Evolutionary conservation across 2,113 vertebrate species (phyloP), one percentile per base, ranked within the genome.

Genomic region (Vicugna pacos): DNA sequence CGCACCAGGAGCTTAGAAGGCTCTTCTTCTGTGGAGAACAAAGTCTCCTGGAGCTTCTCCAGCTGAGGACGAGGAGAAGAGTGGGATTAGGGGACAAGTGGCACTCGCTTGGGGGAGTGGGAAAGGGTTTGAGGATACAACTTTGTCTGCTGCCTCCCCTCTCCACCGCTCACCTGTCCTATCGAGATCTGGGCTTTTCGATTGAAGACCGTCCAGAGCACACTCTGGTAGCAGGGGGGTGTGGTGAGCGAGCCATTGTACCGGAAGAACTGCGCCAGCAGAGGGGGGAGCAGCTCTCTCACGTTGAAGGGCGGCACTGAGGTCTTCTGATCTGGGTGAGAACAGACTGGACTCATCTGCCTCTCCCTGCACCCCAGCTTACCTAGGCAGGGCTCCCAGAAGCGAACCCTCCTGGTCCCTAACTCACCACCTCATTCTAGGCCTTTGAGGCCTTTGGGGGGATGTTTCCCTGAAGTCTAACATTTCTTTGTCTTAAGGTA

Each of bases 201-300:
- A 7, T 94, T 91, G 98, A 99, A 99, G 46, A 99, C 85, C 0
- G 98, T 99, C 99, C 99, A 99, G 95, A 99, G 97, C 6, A 99
- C 99, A 2, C 98, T 99, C 98, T 99, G 98, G 96, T 98, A 97
- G 98, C 99, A 99, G 15, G 99, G 99, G 0, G 99, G 99, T 0
- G 99, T 99, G 8, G 99, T 99, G 46, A 99, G 99, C 0, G 99
- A 99, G 67, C 99, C 99, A 0, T 99, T 99, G 98, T 99, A 99
- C 9, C 99, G 99, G 87, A 99, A 99, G 97, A 98, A 99, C 48
- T 98, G 98, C 1, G 98, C 98, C 24, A 99, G 98, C 64, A 98
- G 97, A 0, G 60, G 17, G 0, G 99, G 99, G 12, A 99, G 98
- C 96, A 99, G 98, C 0, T 97, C 98, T 42, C 97, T 95, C 38